These are phyloP conservation scores for Myxocyprinus asiaticus DNA, from an alignment of 2,113 vertebrate genomes.

Conservation along the genomic window DNA sequence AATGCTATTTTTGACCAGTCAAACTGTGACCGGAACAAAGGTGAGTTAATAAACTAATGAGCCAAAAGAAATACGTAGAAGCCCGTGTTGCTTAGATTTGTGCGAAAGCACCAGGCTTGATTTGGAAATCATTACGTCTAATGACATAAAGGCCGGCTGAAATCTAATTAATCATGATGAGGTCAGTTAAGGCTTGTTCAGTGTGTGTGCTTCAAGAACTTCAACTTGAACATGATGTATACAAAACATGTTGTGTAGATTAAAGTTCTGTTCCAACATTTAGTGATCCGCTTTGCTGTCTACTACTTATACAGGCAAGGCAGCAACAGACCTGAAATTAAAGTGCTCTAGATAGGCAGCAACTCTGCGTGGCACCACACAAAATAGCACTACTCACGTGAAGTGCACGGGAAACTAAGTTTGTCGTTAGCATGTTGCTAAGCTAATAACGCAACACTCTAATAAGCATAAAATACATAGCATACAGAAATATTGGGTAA, in stretches of 20 bases:
- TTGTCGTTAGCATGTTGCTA: no score
- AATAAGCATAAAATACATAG: no score
- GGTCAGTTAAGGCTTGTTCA: not conserved
- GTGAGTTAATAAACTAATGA: not conserved
- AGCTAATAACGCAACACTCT: no score
- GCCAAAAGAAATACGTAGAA: not conserved
- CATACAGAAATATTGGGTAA: no score
- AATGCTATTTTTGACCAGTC: slow-evolving; percentile 33
- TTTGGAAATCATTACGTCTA: not conserved
- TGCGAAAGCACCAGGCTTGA: not conserved
- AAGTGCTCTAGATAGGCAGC: no score
- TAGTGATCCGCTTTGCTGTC: not conserved
- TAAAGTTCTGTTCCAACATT: not conserved
- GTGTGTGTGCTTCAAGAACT: not conserved
- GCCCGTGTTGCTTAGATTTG: not conserved
- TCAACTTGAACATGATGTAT: not conserved
- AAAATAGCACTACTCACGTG: no score
- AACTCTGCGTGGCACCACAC: no score
- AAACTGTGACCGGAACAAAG: not conserved
- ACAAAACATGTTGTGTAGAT: no score
- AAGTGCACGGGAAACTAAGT: no score
- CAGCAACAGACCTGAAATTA: not conserved
- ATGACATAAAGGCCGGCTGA: not conserved
- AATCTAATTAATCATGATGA: not conserved
- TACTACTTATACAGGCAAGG: not conserved